Percentiles rank a stretch among this genome's conserved stretches.
These are phyloP conservation scores for Heterodera carotae DNA, from an alignment of 1,140 invertebrate genomes.

Conservation along the genomic window DNA sequence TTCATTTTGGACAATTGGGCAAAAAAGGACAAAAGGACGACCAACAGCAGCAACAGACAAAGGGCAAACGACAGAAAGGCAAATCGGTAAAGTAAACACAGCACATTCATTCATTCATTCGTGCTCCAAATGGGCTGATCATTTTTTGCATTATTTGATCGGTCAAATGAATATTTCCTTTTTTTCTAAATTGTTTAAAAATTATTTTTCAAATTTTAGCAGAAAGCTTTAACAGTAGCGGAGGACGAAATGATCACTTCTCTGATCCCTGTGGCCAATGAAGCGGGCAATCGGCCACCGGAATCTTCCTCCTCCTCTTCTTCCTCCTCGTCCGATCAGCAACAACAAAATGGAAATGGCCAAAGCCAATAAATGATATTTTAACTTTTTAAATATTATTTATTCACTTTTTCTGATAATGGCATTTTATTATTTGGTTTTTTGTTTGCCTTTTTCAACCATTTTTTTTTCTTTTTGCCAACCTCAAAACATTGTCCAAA, in stretches of 20 bases:
- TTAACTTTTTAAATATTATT: background rate
- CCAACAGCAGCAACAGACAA: background rate
- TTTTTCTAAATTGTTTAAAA: background rate
- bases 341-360: too few species aligned
- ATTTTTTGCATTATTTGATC: too few species aligned
- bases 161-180: too few species aligned
- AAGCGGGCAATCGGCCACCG: background rate
- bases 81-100: background rate
- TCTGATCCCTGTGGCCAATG: background rate
- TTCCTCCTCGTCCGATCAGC: background rate
- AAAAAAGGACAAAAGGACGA: background rate
- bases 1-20: background rate
- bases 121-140: background rate
- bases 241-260: slow-evolving; percentile 8
- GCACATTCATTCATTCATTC: too few species aligned
- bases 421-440: too few species aligned
- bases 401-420: background rate
- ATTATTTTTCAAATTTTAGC: background rate
- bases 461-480: too few species aligned
- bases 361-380: background rate
- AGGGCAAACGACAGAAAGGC: background rate
- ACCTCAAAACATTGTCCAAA: too few species aligned
- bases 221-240: background rate
- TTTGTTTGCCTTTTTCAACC: too few species aligned
- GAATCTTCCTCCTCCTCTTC: background rate